A percentile compares a stretch with the other conserved stretches of the same genome.
Evolutionary conservation across 2,888 invertebrate genomes (phyloP).

Genomic region (Onchidella celtica): DNA sequence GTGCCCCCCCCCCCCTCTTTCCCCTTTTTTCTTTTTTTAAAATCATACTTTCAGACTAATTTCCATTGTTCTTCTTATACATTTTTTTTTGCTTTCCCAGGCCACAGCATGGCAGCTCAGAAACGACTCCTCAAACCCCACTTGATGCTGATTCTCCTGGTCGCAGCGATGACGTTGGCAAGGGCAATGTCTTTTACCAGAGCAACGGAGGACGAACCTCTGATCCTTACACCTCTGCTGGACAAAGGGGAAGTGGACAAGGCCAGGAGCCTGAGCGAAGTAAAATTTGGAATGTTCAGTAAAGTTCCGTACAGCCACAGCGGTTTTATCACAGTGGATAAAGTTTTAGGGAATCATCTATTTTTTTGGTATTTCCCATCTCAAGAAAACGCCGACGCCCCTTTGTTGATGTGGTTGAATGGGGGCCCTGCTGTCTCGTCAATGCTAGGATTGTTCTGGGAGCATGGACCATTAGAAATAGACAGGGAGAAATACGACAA

Average conservation of each 20-base stretch:
- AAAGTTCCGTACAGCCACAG: conserved; percentile 83
- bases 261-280: conserved; percentile 27
- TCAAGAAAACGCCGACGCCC: conserved; percentile 81
- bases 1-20: too few relatives aligned
- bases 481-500: neutral
- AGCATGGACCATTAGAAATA: conserved; percentile 43
- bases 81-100: neutral
- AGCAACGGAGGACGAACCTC: neutral
- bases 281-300: neutral
- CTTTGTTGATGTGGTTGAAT: conserved; percentile 80
- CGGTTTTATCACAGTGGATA: conserved; percentile 90
- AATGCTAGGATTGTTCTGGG: conserved; percentile 48
- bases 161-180: neutral
- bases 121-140: neutral
- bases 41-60: neutral
- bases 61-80: neutral
- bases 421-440: conserved; percentile 79
- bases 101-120: neutral
- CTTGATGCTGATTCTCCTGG: neutral
- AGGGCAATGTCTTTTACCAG: neutral
- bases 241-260: conserved; percentile 2
- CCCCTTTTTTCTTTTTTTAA: too few relatives aligned
- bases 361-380: conserved; percentile 95
- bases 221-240: conserved; percentile 28
- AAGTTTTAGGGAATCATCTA: conserved; percentile 88